These are phyloP conservation scores for Reticulitermes speratus DNA, from an alignment of 1,140 invertebrate genomes.

Conservation along the genomic window DNA sequence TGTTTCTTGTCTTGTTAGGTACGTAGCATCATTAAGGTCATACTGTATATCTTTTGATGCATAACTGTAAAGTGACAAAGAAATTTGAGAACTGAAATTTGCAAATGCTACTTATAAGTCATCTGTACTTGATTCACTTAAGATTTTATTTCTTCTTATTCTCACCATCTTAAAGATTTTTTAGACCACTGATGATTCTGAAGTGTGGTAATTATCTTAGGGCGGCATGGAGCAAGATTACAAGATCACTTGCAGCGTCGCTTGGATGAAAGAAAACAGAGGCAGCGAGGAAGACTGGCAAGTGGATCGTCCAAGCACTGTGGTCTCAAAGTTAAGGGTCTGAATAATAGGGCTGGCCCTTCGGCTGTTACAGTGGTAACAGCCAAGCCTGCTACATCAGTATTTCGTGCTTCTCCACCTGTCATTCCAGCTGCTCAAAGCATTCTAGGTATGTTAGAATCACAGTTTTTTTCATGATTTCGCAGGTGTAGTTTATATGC, in stretches of 20 bases:
- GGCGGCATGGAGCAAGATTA: conserved; percentile 54
- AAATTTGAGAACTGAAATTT: no score
- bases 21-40: no score
- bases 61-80: no score
- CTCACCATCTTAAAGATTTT: no score
- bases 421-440: background rate
- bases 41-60: no score
- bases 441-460: background rate
- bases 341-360: conserved; percentile 41
- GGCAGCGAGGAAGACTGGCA: conserved; percentile 49
- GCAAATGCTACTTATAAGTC: no score
- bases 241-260: conserved; percentile 58
- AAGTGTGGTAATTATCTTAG: conserved; percentile 33
- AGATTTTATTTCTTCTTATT: no score
- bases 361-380: background rate
- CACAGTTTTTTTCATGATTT: no score
- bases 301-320: conserved; percentile 44
- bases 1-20: no score
- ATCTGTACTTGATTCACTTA: no score
- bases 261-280: conserved; percentile 58
- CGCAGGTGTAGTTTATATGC: no score
- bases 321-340: conserved; percentile 48
- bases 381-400: background rate
- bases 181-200: no score
- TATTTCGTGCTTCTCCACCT: background rate